Evolutionary conservation across 53 echinoderm and acorn worm species (phyloP).

Genomic region (Antedon mediterranea): DNA sequence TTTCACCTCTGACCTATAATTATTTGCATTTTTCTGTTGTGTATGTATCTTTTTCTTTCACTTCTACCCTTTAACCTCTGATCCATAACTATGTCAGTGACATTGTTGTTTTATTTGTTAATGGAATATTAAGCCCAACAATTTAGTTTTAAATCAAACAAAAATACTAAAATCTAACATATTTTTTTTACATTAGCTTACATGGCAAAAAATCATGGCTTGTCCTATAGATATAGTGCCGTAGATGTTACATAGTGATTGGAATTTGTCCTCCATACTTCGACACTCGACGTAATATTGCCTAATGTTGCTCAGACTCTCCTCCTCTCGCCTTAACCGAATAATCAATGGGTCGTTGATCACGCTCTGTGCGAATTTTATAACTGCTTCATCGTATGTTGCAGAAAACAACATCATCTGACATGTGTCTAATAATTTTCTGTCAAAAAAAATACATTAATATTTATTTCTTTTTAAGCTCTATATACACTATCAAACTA

Average conservation of each 20-base stretch:
- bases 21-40: no score
- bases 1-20: no score
- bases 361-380: slow-evolving; percentile 72
- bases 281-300: slow-evolving; percentile 71
- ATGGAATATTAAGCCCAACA: no score
- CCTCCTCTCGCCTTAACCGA: slow-evolving; percentile 68
- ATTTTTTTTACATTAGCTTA: slow-evolving; percentile 11
- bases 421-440: slow-evolving; percentile 37
- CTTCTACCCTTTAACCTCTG: no score
- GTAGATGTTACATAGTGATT: slow-evolving; percentile 78
- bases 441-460: background rate
- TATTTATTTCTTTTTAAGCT: no score
- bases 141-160: no score
- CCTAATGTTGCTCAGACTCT: slow-evolving; percentile 77
- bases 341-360: slow-evolving; percentile 68
- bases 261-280: slow-evolving; percentile 64
- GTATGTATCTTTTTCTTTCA: no score
- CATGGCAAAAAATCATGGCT: slow-evolving; percentile 95
- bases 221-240: slow-evolving; percentile 79
- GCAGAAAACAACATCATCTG: slow-evolving; percentile 99
- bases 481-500: no score
- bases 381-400: slow-evolving; percentile 68
- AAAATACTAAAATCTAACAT: no score
- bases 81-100: no score
- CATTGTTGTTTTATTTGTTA: no score